Percentiles rank a stretch among this genome's conserved stretches.
phyloP scores from a whole-genome alignment of 2,113 vertebrate genomes.

The Bufo bufo region DNA sequence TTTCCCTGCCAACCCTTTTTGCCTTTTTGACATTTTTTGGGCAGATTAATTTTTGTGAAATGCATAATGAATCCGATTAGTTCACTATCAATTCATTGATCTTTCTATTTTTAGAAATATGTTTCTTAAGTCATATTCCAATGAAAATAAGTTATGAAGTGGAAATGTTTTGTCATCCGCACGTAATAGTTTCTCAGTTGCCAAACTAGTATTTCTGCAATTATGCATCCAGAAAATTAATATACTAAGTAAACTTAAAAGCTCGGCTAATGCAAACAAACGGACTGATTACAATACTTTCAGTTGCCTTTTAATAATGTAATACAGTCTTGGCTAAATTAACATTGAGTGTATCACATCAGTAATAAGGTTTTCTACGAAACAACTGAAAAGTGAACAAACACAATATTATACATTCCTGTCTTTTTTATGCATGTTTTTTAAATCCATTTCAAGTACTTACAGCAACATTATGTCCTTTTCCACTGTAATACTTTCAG shows the following conservation, averaged over 20 bases:
- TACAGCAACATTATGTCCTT: too few species aligned
- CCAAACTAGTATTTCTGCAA: constrained; percentile 16
- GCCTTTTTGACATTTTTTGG: too few species aligned
- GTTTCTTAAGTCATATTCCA: background rate
- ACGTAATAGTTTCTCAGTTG: too few species aligned
- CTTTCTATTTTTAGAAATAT: too few species aligned
- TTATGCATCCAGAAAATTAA: background rate
- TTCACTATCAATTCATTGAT: too few species aligned
- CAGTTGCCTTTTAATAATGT: background rate
- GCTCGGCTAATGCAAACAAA: background rate
- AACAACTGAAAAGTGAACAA: background rate
- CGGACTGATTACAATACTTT: background rate
- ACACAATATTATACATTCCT: background rate
- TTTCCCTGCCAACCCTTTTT: too few species aligned
- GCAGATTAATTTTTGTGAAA: too few species aligned
- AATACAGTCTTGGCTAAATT: background rate
- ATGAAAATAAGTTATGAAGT: background rate
- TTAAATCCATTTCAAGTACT: too few species aligned
- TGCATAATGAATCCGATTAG: too few species aligned
- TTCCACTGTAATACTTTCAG: too few species aligned
- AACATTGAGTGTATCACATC: background rate
- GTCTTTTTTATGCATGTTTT: too few species aligned
- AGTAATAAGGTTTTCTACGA: background rate
- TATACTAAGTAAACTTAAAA: background rate
- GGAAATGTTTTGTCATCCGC: background rate